Percentiles rank a stretch among this genome's conserved stretches.
Conservation (phyloP, 2,797 vertebrate species). For the Cyprinodon diabolis region DNA sequence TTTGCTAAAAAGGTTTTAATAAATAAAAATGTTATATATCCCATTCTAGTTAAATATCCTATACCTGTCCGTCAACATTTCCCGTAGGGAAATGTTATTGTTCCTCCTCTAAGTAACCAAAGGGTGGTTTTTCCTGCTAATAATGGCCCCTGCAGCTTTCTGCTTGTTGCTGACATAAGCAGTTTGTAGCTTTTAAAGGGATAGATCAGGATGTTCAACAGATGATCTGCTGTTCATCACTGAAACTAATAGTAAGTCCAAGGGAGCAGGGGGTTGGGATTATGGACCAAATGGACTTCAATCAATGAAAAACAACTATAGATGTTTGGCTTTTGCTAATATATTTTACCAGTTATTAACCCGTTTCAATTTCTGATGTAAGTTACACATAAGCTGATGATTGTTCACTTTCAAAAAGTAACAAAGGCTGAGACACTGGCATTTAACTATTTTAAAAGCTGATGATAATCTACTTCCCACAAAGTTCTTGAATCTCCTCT, state of each 20-base stretch:
- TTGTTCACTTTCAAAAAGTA: no score
- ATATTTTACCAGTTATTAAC: not conserved
- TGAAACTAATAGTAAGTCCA: not conserved
- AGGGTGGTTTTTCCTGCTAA: slow-evolving; percentile 79
- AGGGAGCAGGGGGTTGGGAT: not conserved
- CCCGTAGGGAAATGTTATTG: slow-evolving; percentile 72
- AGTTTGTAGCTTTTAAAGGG: slow-evolving; percentile 38
- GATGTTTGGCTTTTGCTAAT: not conserved
- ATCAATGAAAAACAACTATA: not conserved
- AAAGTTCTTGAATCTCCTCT: no score
- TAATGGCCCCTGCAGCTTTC: slow-evolving; percentile 65
- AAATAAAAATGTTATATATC: not conserved
- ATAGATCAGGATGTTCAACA: not conserved
- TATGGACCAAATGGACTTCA: not conserved
- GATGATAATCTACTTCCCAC: no score
- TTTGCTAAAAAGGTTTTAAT: no score
- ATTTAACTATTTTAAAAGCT: no score
- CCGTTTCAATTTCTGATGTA: not conserved
- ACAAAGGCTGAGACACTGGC: no score
- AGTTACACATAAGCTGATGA: not conserved
- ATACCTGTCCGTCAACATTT: slow-evolving; percentile 54
- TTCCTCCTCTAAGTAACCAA: slow-evolving; percentile 66
- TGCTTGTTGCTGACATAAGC: slow-evolving; percentile 56
- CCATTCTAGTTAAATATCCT: slow-evolving; percentile 13
- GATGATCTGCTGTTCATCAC: not conserved